These are phyloP conservation scores for Helicoverpa armigera DNA, from an alignment of 1,140 invertebrate species.

Conservation along the genomic window DNA sequence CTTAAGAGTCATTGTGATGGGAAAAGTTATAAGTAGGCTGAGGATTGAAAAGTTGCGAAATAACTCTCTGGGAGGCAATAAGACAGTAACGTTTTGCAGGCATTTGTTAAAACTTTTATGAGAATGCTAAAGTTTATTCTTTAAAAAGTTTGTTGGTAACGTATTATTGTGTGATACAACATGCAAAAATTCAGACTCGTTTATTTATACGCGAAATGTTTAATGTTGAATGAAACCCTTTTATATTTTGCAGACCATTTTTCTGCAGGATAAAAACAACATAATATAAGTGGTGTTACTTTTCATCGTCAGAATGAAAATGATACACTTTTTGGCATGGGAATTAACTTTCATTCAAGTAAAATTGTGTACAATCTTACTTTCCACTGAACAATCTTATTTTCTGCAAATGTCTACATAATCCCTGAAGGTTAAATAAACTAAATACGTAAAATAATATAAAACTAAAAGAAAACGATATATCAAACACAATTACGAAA, in stretches of 20 bases:
- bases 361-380: too few species aligned
- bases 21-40: constrained; percentile 71
- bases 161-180: constrained; percentile 23
- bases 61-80: constrained; percentile 65
- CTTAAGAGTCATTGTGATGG: constrained; percentile 70
- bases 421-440: not conserved
- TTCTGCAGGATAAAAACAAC: too few species aligned
- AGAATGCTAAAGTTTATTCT: constrained; percentile 55
- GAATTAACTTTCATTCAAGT: too few species aligned
- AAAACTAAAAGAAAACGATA: not conserved
- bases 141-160: constrained; percentile 31
- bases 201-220: not conserved
- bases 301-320: too few species aligned
- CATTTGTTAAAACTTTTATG: constrained; percentile 66
- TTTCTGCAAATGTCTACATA: too few species aligned
- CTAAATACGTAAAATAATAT: not conserved
- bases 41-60: constrained; percentile 73
- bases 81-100: constrained; percentile 62
- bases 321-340: too few species aligned
- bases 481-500: constrained; percentile 21
- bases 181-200: constrained; percentile 4
- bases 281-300: too few species aligned
- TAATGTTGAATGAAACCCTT: too few species aligned
- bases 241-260: too few species aligned
- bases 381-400: too few species aligned